These are phyloP conservation scores for Holotrichia oblita DNA, from an alignment of 1,140 invertebrate genomes.

Conservation along the genomic window DNA sequence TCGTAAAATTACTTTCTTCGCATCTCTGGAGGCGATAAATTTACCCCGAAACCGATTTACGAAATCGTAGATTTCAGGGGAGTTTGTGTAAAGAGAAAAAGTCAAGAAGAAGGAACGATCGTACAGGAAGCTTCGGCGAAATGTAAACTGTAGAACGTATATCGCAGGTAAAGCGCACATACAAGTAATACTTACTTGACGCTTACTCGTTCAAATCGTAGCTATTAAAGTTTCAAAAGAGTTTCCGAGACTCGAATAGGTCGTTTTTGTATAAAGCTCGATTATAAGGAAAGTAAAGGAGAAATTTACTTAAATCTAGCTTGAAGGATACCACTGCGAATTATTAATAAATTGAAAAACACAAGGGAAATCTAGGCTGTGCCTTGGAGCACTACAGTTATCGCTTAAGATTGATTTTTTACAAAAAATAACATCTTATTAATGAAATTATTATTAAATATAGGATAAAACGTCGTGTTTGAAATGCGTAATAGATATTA, in stretches of 20 bases:
- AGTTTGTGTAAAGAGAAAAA: background rate
- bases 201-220: background rate
- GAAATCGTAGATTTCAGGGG: slow-evolving; percentile 3
- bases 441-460: no score
- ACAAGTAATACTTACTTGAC: background rate
- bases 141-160: background rate
- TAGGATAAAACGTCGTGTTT: no score
- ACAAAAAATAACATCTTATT: no score
- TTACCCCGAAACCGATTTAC: slow-evolving; percentile 29
- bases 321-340: no score
- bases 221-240: background rate
- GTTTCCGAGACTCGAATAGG: background rate
- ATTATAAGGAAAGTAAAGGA: no score
- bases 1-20: slow-evolving; percentile 35
- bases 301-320: no score
- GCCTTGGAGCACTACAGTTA: no score
- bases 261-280: background rate
- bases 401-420: no score
- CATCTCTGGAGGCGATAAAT: slow-evolving; percentile 21
- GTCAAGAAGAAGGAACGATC: background rate
- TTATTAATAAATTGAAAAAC: no score
- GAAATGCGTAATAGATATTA: no score
- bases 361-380: no score
- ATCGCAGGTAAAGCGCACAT: background rate
- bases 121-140: no score